Evolutionary conservation across 2,888 invertebrate species (phyloP), one percentile per base, ranked within the genome.

Genomic region (Dorcus hopei): DNA sequence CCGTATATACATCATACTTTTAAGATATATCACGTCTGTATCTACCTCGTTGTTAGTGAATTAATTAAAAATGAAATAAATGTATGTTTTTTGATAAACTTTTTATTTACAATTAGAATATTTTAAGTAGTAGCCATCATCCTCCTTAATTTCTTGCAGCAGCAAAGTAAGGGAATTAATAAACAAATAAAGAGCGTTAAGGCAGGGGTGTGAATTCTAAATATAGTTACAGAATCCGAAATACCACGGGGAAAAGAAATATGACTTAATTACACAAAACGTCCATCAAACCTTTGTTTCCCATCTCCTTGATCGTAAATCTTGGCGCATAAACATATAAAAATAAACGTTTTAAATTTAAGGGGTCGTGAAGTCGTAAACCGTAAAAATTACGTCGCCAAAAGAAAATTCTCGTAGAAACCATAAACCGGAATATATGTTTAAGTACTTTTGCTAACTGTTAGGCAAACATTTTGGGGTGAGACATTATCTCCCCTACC

Each of bases 281-380:
- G 52, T 54, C 56, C 49, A 58, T 58, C 49, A 58, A 61, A 63
- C 52, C 57, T 61, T 62, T 64, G 64, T 64, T 59, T 50, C 59
- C 54, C 61, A 61, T 67, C 61, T 59, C 43, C 61, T 61, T 52
- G 53, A 48, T 56, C 61, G 55, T 67, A 67, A 66, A 67, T 67
- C 67, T 65, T 52, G 52, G 53, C 51, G 59, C 55, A 58, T 57
- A 60, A 66, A 70, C 68, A 70, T 70, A 69, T 71, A 71, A 72
- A 72, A 71, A 70, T 68, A 68, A 68, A 69, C 66, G 65, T 69
- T 68, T 65, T 61, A 69, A 69, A 68, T 66, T 70, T 66, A 68
- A 69, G 67, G 68, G 68, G 70, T 65, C 63, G 65, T 63, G 54
- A 62, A 65, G 66, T 70, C 70, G 69, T 72, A 72, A 72, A 73